phyloP scores from a whole-genome alignment of 2,797 vertebrate genomes.

The Coregonus sp. region DNA sequence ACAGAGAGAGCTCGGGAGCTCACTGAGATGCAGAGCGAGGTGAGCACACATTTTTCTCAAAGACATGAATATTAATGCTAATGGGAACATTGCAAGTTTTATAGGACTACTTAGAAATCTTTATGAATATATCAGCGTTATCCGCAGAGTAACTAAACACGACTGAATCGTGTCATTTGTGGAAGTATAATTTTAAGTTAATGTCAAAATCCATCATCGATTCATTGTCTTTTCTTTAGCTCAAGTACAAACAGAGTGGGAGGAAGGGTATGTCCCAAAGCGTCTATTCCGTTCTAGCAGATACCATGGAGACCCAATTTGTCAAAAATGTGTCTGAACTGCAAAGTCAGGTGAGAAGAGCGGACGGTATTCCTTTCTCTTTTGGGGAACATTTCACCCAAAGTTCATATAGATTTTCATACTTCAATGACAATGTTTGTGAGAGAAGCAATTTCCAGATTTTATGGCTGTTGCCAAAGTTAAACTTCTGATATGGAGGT shows the following conservation, averaged over 20 bases:
- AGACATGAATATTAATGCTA: conserved; percentile 20
- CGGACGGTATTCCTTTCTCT: background rate
- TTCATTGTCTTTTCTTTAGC: conserved; percentile 14
- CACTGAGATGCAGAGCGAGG: conserved; percentile 77
- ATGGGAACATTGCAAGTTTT: background rate
- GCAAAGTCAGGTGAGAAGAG: conserved; percentile 77
- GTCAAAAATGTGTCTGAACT: conserved; percentile 74
- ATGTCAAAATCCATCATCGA: background rate
- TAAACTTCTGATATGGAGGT: background rate
- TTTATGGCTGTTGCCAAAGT: background rate
- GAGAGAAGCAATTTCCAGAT: background rate
- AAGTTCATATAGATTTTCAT: background rate
- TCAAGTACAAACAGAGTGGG: conserved; percentile 35
- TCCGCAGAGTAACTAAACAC: background rate
- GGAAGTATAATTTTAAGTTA: background rate
- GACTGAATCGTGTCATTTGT: no score
- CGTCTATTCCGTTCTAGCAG: conserved; percentile 48
- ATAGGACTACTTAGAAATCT: background rate
- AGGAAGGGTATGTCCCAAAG: conserved; percentile 24
- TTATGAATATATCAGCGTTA: background rate
- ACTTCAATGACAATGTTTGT: background rate
- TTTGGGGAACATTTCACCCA: no score
- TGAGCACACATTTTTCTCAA: background rate
- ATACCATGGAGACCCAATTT: conserved; percentile 56
- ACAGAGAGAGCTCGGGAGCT: conserved; percentile 80